A percentile compares a stretch with the other conserved stretches of the same genome.
Conservation (phyloP, 2,888 invertebrate genomes). For the Coenonympha arcania region DNA sequence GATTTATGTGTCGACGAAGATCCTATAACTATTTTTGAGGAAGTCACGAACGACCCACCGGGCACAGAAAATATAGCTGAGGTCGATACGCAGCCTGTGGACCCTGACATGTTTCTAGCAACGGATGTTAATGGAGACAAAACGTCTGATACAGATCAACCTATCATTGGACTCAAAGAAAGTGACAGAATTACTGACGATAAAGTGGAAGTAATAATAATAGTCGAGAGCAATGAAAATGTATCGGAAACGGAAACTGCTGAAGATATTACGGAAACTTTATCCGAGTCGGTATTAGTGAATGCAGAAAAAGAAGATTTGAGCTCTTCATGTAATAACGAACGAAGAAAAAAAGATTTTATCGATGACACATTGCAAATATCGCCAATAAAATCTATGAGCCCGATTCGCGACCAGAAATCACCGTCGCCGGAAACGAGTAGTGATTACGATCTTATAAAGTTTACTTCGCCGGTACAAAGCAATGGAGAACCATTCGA, state of each 20-base stretch:
- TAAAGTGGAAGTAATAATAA: conserved; percentile 7
- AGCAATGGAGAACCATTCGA: conserved; percentile 59
- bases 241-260: conserved; percentile 19
- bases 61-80: conserved; percentile 36
- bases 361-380: conserved; percentile 74
- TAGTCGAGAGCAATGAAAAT: conserved; percentile 19
- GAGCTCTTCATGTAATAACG: conserved; percentile 57
- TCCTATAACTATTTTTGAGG: conserved; percentile 34
- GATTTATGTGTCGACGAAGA: conserved; percentile 37
- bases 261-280: conserved; percentile 33
- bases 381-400: conserved; percentile 73
- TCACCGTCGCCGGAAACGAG: conserved; percentile 53
- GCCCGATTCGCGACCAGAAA: conserved; percentile 49
- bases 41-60: conserved; percentile 34
- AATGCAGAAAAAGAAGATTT: conserved; percentile 34
- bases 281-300: conserved; percentile 28
- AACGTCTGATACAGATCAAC: neutral
- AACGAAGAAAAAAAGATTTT: conserved; percentile 68
- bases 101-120: conserved; percentile 29
- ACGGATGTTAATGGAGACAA: neutral
- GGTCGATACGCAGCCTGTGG: conserved; percentile 52
- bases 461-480: conserved; percentile 54
- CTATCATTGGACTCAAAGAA: neutral
- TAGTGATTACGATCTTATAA: conserved; percentile 56
- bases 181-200: neutral